Percentiles rank a stretch among this genome's conserved stretches.
phyloP scores from a whole-genome alignment of 2,113 vertebrate species.

The Atlantisia rogersi region DNA sequence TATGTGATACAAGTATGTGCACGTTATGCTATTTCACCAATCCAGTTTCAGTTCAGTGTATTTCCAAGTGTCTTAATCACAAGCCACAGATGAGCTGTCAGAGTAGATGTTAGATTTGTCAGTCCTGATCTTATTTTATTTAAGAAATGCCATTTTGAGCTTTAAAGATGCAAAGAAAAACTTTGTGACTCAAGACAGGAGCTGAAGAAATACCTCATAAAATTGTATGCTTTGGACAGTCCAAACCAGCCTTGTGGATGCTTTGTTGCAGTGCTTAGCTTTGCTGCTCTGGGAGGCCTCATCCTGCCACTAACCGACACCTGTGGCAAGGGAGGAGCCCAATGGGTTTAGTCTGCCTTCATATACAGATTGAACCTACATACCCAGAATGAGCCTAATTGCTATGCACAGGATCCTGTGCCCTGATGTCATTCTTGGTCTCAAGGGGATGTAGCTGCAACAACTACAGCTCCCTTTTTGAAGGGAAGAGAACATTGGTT shows the following conservation, averaged over 20 bases:
- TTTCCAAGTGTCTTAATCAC: background rate
- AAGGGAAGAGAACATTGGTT: background rate
- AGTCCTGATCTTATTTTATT: background rate
- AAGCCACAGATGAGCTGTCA: background rate
- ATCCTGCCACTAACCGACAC: background rate
- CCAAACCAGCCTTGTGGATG: background rate
- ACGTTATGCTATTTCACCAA: fast-evolving
- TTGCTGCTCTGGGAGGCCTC: background rate
- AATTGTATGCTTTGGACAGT: background rate
- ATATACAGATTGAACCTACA: background rate
- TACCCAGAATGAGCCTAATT: background rate
- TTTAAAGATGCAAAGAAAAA: background rate
- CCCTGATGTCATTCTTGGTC: background rate
- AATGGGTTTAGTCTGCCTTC: background rate
- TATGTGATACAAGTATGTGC: background rate
- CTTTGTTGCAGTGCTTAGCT: background rate
- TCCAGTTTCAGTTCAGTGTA: background rate
- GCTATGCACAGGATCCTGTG: background rate
- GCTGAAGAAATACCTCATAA: background rate
- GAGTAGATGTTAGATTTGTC: background rate
- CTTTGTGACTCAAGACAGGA: background rate
- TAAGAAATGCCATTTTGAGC: background rate
- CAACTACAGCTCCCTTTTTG: background rate
- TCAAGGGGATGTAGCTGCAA: background rate
- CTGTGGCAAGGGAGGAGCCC: background rate